phyloP scores from a whole-genome alignment of 2,888 invertebrate genomes.

The Rosalia funebris region DNA sequence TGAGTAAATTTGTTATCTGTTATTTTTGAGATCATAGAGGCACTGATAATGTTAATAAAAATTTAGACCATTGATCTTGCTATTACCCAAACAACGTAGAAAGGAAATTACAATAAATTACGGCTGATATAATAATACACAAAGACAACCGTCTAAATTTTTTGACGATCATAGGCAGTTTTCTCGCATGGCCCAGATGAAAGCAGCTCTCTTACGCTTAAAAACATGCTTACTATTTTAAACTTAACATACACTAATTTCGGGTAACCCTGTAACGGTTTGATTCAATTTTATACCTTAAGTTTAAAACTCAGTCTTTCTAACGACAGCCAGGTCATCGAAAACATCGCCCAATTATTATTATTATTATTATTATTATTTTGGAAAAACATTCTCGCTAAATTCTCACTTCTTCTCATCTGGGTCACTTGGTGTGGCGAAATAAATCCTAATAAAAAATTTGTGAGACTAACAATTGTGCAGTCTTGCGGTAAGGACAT shows the following conservation, averaged over 20 bases:
- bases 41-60: constrained; percentile 54
- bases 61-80: constrained; percentile 31
- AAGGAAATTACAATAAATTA: constrained; percentile 20
- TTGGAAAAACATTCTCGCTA: constrained; percentile 4
- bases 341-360: constrained; percentile 4
- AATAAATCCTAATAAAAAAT: constrained; percentile 23
- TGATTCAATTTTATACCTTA: constrained; percentile 18
- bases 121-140: constrained; percentile 6
- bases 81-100: not conserved
- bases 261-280: constrained; percentile 17
- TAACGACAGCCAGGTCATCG: constrained; percentile 10
- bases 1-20: constrained; percentile 51
- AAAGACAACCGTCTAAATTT: constrained; percentile 25
- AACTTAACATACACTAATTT: constrained; percentile 24
- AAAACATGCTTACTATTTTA: constrained; percentile 17
- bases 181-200: constrained; percentile 16
- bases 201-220: constrained; percentile 3
- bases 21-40: constrained; percentile 61
- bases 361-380: too few species aligned
- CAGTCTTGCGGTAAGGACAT: constrained; percentile 33
- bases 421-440: constrained; percentile 18
- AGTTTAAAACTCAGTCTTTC: constrained; percentile 24
- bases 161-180: constrained; percentile 13
- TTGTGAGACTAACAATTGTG: constrained; percentile 24
- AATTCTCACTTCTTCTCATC: constrained; percentile 23